Evolutionary conservation across 2,797 vertebrate species (phyloP).

Genomic region (Myotis findleyi): DNA sequence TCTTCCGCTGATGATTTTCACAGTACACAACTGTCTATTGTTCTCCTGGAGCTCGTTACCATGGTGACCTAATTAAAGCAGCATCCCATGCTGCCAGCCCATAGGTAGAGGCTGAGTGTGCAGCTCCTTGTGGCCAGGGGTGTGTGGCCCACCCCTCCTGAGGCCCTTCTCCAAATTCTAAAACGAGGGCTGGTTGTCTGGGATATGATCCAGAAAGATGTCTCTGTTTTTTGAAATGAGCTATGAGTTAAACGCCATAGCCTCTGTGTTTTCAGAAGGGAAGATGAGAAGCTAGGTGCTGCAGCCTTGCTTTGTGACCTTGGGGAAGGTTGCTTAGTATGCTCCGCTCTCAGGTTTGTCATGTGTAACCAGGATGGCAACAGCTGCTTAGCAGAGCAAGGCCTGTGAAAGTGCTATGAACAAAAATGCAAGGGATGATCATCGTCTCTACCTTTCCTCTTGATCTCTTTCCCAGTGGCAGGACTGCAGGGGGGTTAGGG

Average conservation of each 20-base stretch:
- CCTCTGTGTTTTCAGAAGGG: not conserved
- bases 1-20: constrained; percentile 86
- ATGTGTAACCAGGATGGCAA: not conserved
- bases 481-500: rapidly evolving
- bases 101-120: constrained; percentile 62
- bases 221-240: not conserved
- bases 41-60: constrained; percentile 87
- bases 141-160: not conserved
- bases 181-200: not conserved
- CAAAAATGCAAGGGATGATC: not conserved
- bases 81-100: constrained; percentile 57
- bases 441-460: not conserved
- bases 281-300: not conserved
- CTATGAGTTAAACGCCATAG: not conserved
- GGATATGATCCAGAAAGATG: constrained; percentile 41
- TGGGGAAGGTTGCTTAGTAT: not conserved
- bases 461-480: rapidly evolving
- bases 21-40: constrained; percentile 88
- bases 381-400: not conserved
- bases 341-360: not conserved
- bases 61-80: constrained; percentile 85
- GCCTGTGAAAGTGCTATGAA: not conserved
- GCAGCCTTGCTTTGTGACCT: not conserved
- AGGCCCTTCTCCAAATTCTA: constrained; percentile 39
- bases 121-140: not conserved